phyloP scores from a whole-genome alignment of 2,888 invertebrate species.

The Camptogramma bilineatum region DNA sequence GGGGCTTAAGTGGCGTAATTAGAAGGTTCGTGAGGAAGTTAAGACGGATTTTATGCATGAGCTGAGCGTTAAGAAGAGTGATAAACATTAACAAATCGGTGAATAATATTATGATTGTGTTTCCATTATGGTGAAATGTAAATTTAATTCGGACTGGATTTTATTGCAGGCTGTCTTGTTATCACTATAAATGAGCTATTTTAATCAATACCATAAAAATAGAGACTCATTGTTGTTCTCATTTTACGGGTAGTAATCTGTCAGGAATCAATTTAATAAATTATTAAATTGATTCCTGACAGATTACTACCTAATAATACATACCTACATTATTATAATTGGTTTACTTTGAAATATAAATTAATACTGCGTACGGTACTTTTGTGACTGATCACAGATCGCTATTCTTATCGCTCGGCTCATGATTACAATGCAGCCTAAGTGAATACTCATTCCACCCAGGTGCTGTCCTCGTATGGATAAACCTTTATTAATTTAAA shows the following conservation, averaged over 20 bases:
- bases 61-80: constrained; percentile 17
- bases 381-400: not conserved
- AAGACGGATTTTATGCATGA: constrained; percentile 28
- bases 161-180: too few species aligned
- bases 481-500: constrained; percentile 32
- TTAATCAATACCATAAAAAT: too few species aligned
- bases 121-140: too few species aligned
- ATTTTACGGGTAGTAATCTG: too few species aligned
- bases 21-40: constrained; percentile 51
- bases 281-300: too few species aligned
- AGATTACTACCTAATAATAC: too few species aligned
- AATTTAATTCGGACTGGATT: too few species aligned
- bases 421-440: not conserved
- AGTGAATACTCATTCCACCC: constrained; percentile 28
- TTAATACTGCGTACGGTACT: not conserved
- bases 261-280: too few species aligned
- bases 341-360: too few species aligned
- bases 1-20: constrained; percentile 63
- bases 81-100: not conserved
- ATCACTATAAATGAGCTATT: too few species aligned
- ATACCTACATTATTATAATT: too few species aligned
- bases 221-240: too few species aligned
- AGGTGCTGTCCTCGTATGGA: constrained; percentile 31
- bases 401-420: constrained; percentile 15
- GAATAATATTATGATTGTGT: not conserved